Base-by-base conservation (phyloP, 2,797 vertebrate species). In the Eospalax fontanierii region DNA sequence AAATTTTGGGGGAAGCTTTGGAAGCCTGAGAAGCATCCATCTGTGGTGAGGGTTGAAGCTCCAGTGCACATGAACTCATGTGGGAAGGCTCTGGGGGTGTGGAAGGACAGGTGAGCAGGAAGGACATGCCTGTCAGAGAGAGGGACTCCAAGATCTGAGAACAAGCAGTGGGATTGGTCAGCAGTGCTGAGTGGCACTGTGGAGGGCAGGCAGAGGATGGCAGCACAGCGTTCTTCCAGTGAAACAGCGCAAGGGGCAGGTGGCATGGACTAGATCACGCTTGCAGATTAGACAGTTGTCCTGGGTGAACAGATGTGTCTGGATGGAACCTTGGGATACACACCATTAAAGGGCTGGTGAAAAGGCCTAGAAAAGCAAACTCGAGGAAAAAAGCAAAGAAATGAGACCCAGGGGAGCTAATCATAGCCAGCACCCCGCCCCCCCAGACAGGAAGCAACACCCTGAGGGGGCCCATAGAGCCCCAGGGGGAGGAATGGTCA, bases 161-260 rank as follows among this genome's bases (percentile, higher is more conserved):
- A 74, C 57, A 16, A 76, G 8, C 1, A 12, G 4, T 1, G 63
- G 50, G 43, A 6, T 33, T 82, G 43, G 54, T 59, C 21, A 18
- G 63, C 50, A 46, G 38, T 3, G 4, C 28, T 61, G 74, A 15
- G 40, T 38, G 28, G 26, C 38, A 0, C 22, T 68, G 0, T 7
- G 35, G 88, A 70, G 9, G 61, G 8, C 11, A 0, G 33, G 73
- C 21, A 30, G 33, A 57, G 40, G 65, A 21, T 0, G 26, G 28
- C 38, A 28, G 12, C 33, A n/a, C 35, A 0, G 38, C 12, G 30
- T 6, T 63, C 33, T 43, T 24, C 16, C 4, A 0, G 3, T 54
- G 63, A 26, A 61, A 24, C 26, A 12, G 26, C 16, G 21, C 18
- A n/a, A 80, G 59, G 40, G 3, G 6, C 0, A 1, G 76, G 59